These are phyloP conservation scores for Piezodorus guildinii DNA, from an alignment of 1,140 invertebrate species.

Conservation along the genomic window DNA sequence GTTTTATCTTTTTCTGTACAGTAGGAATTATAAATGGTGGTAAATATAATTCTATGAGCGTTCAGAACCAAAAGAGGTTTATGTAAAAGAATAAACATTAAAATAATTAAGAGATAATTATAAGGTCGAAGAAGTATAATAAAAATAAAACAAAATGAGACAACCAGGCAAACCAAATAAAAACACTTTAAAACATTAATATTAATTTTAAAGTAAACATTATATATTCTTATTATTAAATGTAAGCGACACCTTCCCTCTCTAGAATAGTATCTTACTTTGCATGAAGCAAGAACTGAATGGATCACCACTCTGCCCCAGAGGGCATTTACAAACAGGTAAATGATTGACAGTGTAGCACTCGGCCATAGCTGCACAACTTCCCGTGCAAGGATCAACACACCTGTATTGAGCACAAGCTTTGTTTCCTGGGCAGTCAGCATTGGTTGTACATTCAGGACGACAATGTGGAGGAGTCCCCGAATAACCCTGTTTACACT, in stretches of 20 bases:
- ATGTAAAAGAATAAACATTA: too few species aligned
- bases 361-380: constrained; percentile 68
- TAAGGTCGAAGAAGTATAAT: too few species aligned
- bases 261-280: neutral
- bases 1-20: too few species aligned
- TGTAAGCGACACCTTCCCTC: constrained; percentile 16
- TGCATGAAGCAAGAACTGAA: constrained; percentile 50
- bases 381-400: constrained; percentile 63
- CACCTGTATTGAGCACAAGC: constrained; percentile 73
- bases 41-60: too few species aligned
- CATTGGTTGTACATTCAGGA: constrained; percentile 67
- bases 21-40: too few species aligned
- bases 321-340: constrained; percentile 62
- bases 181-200: too few species aligned
- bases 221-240: constrained; percentile 23
- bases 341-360: constrained; percentile 77
- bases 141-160: too few species aligned
- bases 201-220: too few species aligned
- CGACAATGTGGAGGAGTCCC: constrained; percentile 70
- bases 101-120: too few species aligned
- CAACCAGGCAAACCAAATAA: too few species aligned
- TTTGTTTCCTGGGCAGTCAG: constrained; percentile 66
- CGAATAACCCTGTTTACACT: constrained; percentile 54
- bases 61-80: too few species aligned
- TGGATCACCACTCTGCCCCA: constrained; percentile 66